Percentiles rank a stretch among this genome's conserved stretches.
Evolutionary conservation across 2,797 vertebrate genomes (phyloP).

Genomic region (Anguilla megastoma): DNA sequence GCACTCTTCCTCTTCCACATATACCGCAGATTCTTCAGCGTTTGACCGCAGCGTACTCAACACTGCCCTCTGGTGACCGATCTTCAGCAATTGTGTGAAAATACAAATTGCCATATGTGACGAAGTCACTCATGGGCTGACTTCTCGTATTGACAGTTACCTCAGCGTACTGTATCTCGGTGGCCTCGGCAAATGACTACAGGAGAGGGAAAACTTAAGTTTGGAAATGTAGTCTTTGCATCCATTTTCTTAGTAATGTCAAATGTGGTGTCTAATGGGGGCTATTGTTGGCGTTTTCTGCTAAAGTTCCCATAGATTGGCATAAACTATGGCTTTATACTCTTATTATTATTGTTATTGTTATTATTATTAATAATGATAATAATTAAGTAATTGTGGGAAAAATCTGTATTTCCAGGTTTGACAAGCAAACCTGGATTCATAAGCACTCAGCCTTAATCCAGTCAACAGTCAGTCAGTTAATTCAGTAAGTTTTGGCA

Average conservation of each 20-base stretch:
- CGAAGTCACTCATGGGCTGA: background rate
- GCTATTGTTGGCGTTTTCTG: background rate
- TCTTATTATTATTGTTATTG: too few species aligned
- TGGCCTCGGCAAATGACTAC: background rate
- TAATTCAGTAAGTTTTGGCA: background rate
- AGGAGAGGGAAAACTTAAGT: background rate
- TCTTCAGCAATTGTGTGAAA: background rate
- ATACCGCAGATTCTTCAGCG: background rate
- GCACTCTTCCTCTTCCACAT: background rate
- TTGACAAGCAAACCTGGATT: too few species aligned
- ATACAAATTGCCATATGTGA: background rate
- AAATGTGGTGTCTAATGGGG: background rate
- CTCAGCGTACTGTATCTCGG: background rate
- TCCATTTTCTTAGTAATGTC: background rate
- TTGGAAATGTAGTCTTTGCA: background rate
- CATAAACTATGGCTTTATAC: too few species aligned
- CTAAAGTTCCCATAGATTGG: background rate
- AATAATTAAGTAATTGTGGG: too few species aligned
- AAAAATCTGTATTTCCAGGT: too few species aligned
- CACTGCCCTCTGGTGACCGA: background rate
- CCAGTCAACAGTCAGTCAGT: too few species aligned
- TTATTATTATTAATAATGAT: too few species aligned
- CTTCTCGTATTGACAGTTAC: background rate
- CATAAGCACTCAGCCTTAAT: too few species aligned
- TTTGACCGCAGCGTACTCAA: background rate